phyloP scores from a whole-genome alignment of 1,140 invertebrate species.

The Contarinia nasturtii region DNA sequence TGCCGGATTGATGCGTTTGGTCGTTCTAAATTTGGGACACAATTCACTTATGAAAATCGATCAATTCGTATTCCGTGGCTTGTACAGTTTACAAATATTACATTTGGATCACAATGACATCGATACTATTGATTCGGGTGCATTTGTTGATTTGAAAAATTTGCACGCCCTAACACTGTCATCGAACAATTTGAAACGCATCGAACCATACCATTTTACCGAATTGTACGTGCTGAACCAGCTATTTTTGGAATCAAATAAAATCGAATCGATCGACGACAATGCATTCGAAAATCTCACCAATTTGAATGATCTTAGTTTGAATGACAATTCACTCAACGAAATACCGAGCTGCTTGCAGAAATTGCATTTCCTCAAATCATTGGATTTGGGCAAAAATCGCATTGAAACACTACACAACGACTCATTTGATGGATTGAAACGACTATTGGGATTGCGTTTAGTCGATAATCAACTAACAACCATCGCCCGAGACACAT shows the following conservation, averaged over 20 bases:
- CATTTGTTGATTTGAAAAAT: constrained; percentile 53
- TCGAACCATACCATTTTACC: constrained; percentile 47
- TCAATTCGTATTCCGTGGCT: constrained; percentile 48
- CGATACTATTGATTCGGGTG: constrained; percentile 44
- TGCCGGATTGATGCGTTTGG: constrained; percentile 44
- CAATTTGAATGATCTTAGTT: constrained; percentile 55
- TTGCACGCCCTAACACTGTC: constrained; percentile 55
- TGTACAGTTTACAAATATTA: constrained; percentile 55
- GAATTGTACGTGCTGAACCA: constrained; percentile 52
- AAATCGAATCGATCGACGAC: constrained; percentile 42
- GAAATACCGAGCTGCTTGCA: constrained; percentile 49
- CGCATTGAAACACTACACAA: constrained; percentile 38
- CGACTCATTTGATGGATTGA: constrained; percentile 39
- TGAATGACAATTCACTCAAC: constrained; percentile 53
- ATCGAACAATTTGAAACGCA: constrained; percentile 45
- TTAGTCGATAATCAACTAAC: constrained; percentile 45
- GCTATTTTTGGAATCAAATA: constrained; percentile 56
- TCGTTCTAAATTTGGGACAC: constrained; percentile 53
- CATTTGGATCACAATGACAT: constrained; percentile 60
- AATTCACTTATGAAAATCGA: constrained; percentile 53
- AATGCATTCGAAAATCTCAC: constrained; percentile 63
- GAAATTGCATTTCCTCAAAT: constrained; percentile 45
- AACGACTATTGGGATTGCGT: constrained; percentile 39
- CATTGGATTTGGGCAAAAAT: constrained; percentile 62
- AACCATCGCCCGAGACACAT: constrained; percentile 42